phyloP scores from a whole-genome alignment of 2,888 invertebrate species.

The Eupithecia insigniata region DNA sequence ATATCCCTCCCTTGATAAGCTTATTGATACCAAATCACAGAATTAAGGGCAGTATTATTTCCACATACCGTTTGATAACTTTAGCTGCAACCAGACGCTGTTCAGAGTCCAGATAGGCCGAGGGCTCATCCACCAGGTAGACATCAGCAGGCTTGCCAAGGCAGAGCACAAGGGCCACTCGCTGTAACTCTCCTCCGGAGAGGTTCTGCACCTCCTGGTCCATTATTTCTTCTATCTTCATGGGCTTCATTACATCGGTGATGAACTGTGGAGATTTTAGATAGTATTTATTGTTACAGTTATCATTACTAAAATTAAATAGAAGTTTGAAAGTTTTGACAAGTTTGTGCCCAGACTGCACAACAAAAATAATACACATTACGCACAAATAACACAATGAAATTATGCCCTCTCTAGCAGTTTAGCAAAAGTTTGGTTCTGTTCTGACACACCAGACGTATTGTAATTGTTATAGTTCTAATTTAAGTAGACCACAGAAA shows the following conservation, averaged over 20 bases:
- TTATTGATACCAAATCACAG: background rate
- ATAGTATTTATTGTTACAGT: background rate
- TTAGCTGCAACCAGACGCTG: conserved; percentile 99
- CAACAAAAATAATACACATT: fast-evolving
- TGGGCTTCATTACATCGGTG: conserved; percentile 99
- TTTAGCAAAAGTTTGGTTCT: background rate
- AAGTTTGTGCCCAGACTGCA: background rate
- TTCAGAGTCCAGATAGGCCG: conserved; percentile 99
- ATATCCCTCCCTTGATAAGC: no score
- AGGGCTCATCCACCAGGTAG: conserved; percentile 99
- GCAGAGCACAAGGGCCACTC: conserved; percentile 97
- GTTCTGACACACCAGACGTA: background rate
- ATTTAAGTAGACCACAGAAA: no score
- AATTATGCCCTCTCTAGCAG: no score
- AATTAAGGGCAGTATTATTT: background rate
- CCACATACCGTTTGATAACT: conserved; percentile 95
- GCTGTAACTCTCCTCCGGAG: conserved; percentile 99
- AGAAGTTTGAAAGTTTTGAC: background rate
- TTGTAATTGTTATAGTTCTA: no score
- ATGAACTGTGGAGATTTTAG: conserved; percentile 88
- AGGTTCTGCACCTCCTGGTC: conserved; percentile 99
- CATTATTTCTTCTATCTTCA: conserved; percentile 98
- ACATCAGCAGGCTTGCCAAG: conserved; percentile 99
- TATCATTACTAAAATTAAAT: background rate
- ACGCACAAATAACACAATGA: no score